phyloP scores from a whole-genome alignment of 2,888 invertebrate species.

The Trachelus stipa region DNA sequence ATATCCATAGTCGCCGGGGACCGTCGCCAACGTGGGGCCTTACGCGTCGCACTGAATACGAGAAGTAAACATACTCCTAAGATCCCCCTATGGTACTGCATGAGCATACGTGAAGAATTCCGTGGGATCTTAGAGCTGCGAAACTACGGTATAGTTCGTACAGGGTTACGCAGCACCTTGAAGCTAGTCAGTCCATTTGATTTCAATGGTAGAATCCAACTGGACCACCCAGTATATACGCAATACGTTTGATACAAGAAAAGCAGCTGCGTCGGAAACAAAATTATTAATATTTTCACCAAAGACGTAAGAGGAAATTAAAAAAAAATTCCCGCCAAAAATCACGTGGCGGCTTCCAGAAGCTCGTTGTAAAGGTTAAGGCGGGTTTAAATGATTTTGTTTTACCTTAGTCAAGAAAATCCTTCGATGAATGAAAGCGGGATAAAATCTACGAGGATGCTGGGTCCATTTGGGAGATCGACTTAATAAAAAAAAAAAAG shows the following conservation, averaged over 20 bases:
- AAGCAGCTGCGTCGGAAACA: too few relatives aligned
- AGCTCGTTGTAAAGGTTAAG: conserved; percentile 15
- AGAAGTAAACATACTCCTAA: background rate
- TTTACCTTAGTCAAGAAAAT: background rate
- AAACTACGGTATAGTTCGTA: background rate
- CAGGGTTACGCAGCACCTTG: too few relatives aligned
- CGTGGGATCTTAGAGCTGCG: background rate
- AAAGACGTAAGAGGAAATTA: too few relatives aligned
- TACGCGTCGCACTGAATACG: background rate
- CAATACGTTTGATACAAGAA: too few relatives aligned
- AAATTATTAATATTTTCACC: too few relatives aligned
- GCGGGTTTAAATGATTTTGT: too few relatives aligned
- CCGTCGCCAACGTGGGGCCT: background rate
- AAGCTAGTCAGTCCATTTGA: too few relatives aligned
- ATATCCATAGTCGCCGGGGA: background rate
- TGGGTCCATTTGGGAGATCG: background rate
- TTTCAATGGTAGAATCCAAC: too few relatives aligned
- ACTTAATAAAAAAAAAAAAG: too few relatives aligned
- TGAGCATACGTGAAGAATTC: background rate
- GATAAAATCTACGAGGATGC: background rate
- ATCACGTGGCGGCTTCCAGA: conserved; percentile 25
- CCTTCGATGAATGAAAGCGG: background rate
- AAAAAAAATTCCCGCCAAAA: conserved; percentile 22
- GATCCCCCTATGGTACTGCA: background rate
- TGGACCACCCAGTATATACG: too few relatives aligned